Evolutionary conservation across 2,113 vertebrate species (phyloP).

Genomic region (Gobiocypris rarus): DNA sequence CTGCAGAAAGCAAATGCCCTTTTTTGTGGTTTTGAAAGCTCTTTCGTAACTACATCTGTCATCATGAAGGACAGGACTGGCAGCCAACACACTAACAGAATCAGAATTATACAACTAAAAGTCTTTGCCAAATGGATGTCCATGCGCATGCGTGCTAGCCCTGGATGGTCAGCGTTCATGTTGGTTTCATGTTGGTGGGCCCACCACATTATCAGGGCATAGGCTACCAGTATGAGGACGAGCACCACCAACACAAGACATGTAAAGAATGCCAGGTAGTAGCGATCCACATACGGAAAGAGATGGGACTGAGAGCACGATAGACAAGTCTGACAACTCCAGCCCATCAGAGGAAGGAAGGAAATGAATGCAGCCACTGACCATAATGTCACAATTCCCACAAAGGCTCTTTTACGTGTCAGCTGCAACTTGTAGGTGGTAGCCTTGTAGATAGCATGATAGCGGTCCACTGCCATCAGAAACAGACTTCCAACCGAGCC

Average conservation of each 20-base stretch:
- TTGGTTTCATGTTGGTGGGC: conserved; percentile 81
- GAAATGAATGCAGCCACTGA: conserved; percentile 71
- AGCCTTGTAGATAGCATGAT: conserved; percentile 84
- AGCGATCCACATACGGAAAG: conserved; percentile 82
- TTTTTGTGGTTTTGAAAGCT: conserved; percentile 68
- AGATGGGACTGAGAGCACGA: conserved; percentile 78
- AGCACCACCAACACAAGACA: conserved; percentile 76
- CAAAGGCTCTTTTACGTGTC: conserved; percentile 78
- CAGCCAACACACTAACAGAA: conserved; percentile 85
- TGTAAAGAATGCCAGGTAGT: conserved; percentile 82
- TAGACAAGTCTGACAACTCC: conserved; percentile 78
- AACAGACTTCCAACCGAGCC: conserved; percentile 90
- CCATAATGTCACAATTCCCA: conserved; percentile 81
- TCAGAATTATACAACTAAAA: conserved; percentile 82
- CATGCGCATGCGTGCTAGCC: conserved; percentile 80
- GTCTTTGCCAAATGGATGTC: conserved; percentile 89
- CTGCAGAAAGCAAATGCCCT: conserved; percentile 88
- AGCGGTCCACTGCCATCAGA: conserved; percentile 89
- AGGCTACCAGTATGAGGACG: conserved; percentile 80
- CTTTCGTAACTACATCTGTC: conserved; percentile 72
- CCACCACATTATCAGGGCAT: conserved; percentile 83
- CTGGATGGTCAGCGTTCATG: conserved; percentile 72
- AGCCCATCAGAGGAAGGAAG: conserved; percentile 87
- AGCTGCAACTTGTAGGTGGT: conserved; percentile 82
- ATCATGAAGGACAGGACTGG: conserved; percentile 83